phyloP scores from a whole-genome alignment of 2,797 vertebrate species.

The Gymnothorax javanicus region DNA sequence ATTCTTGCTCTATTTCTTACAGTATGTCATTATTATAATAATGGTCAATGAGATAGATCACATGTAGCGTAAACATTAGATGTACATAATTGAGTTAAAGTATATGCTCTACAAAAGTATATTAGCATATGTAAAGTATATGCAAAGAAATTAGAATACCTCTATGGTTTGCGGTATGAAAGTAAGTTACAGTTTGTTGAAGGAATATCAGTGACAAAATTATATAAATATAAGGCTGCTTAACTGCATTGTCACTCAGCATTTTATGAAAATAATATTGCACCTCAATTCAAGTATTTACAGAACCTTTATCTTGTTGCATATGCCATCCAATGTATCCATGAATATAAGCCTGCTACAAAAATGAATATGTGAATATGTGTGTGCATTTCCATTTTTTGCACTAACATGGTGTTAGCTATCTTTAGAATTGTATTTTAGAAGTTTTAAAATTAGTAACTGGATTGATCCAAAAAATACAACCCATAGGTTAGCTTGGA shows the following conservation, averaged over 20 bases:
- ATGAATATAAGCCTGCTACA: neutral
- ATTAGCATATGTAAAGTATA: neutral
- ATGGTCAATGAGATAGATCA: neutral
- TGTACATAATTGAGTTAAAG: neutral
- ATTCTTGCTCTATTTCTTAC: neutral
- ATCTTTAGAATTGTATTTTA: neutral
- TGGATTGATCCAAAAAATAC: too few relatives aligned
- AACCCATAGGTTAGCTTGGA: neutral
- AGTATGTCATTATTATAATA: neutral
- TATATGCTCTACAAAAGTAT: neutral
- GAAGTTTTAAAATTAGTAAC: neutral
- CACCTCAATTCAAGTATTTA: neutral
- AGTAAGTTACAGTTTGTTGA: neutral
- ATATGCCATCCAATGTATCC: too few relatives aligned
- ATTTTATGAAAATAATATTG: neutral
- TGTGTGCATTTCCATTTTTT: too few relatives aligned
- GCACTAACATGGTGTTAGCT: too few relatives aligned
- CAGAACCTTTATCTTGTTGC: too few relatives aligned
- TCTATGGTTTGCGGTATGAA: neutral
- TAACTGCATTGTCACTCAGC: neutral
- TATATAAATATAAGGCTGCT: too few relatives aligned
- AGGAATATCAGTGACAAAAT: neutral
- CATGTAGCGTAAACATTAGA: neutral
- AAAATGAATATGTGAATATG: too few relatives aligned
- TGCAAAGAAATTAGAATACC: neutral